Conservation (phyloP, 2,797 vertebrate species). For the Ficedula albicollis region DNA sequence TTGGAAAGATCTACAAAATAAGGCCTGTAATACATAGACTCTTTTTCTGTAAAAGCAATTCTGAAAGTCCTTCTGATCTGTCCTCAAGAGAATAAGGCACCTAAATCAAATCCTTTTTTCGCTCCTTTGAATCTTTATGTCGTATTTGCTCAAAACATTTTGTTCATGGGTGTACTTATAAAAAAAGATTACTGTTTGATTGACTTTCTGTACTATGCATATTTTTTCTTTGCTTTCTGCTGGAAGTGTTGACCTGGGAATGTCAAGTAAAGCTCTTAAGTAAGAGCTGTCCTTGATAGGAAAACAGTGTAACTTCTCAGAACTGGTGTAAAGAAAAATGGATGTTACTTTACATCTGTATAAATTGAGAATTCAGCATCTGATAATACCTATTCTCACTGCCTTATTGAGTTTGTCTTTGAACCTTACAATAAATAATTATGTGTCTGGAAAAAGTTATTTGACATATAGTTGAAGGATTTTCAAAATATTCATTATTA, state of each 20-base stretch:
- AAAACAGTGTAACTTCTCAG: neutral
- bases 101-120: neutral
- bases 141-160: neutral
- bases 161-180: neutral
- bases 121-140: neutral
- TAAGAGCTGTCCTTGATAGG: neutral
- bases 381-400: neutral
- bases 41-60: neutral
- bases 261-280: neutral
- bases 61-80: neutral
- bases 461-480: neutral
- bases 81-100: neutral
- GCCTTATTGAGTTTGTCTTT: neutral
- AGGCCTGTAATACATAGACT: neutral
- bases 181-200: neutral
- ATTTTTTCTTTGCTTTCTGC: neutral
- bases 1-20: neutral
- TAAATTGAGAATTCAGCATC: neutral
- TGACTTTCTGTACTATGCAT: neutral
- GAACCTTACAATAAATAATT: neutral
- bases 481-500: neutral
- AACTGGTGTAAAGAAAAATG: neutral
- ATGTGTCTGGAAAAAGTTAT: neutral
- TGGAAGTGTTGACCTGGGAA: neutral
- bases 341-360: neutral